Evolutionary conservation across 2,797 vertebrate species (phyloP), one percentile per base, ranked within the genome.

Genomic region (Pantherophis alleghaniensis): DNA sequence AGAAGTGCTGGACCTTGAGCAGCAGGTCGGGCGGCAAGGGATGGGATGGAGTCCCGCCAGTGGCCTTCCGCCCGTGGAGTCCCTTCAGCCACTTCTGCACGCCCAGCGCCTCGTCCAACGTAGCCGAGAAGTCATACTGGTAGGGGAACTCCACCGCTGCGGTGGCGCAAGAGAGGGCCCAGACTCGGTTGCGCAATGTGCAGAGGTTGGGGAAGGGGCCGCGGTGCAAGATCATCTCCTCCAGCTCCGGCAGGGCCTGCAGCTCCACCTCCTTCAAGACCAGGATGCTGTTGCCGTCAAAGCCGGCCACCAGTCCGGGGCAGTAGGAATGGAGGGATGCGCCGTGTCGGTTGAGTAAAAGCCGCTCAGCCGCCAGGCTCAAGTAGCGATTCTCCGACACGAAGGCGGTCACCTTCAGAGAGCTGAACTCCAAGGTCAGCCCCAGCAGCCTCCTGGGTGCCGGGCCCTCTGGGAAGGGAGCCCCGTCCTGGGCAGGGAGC

Each of bases 81-180:
- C 98, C 98, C 97, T 99, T 99, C 89, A 99, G 97, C 99, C 99
- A 99, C 95, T 99, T 99, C 97, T 99, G 99, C 93, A 99, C 98
- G 0, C 98, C 98, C 86, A 99, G 98, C 0, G 98, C 98, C 92
- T 98, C 98, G 16, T 99, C 99, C 74, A 99, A 98, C 7, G 99
- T 99, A 95, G 95, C 97, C 7, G 99, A 99, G 97, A 99, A 99
- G 93, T 99, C 98, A n/a, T 99, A 99, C 96, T 99, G 99, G 95
- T 99, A 99, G 14, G 99, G 99, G 95, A 99, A 99, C 97, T 99
- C 99, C 1, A 99, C 96, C 28, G 98, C 95, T 32, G 99, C 91
- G 5, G 97, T 98, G 26, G 98, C 98, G 2, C 98, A 97, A 37
- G 98, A 98, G 93, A 99, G 97, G 57, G 98, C 97, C 99, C 99